Evolutionary conservation across 2,797 vertebrate species (phyloP), one percentile per base, ranked within the genome.

Genomic region (Tiaroga cobitis): DNA sequence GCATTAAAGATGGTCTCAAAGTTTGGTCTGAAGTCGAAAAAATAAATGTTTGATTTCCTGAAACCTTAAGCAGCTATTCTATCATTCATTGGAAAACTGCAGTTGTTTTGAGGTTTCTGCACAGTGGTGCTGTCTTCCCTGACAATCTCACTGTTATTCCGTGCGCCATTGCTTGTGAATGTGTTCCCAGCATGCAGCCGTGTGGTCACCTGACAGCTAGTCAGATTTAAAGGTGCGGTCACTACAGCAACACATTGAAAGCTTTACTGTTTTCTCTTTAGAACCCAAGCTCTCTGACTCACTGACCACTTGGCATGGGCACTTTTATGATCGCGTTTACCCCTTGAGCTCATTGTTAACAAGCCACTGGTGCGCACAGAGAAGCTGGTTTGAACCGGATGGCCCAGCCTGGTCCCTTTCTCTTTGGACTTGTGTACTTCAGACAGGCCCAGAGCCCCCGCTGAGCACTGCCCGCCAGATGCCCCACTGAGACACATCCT

Each of bases 401-500:
- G 90, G 88, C 90, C 91, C 90, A 82, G 70, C 84, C 89, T 91
- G 90, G 89, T 82, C 90, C 86, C 68, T 63, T 75, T 89, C 86
- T 88, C 85, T 92, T 83, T 91, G 88, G 90, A 91, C 46, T 54
- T 26, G 69, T 61, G 26, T 87, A 89, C 89, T 91, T 92, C 91
- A 93, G 92, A 92, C 91, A 86, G 92, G 84, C 91, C 90, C 83
- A 34, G 87, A 89, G 87, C 89, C 90, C 90, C 32, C 70, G 86
- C 92, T 91, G 92, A 73, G 21, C 86, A 90, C 89, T 90, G 92
- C 90, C 92, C 92, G 92, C 94, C 86, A 29, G 34, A 76, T 91
- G 80, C 82, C 88, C 90, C 86, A 89, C 93, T 93, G 90, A 91
- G 91, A 93, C 90, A 90, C 90, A 91, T 93, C 92, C 92, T 91